Evolutionary conservation across 2,888 invertebrate species (phyloP), one percentile per base, ranked within the genome.

Genomic region (Morpho helenor): DNA sequence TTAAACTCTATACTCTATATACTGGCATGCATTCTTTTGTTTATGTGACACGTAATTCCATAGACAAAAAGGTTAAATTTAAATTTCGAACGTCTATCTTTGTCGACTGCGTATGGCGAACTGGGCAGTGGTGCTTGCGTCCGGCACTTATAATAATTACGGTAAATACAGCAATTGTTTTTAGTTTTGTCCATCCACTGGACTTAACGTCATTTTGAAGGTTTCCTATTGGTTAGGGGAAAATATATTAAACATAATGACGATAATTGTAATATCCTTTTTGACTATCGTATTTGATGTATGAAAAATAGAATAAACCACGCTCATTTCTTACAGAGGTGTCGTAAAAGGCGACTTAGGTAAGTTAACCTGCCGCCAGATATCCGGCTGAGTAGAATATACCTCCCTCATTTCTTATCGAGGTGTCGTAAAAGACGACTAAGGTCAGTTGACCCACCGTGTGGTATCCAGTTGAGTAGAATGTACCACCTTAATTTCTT

Each of bases 101-200:
- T 72, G 68, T 72, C 68, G 66, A 66, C 69, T 74, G 80, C 79
- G 73, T 76, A 67, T 71, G 66, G 68, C 71, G 68, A 72, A 88
- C 88, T 89, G 87, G 67, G 75, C 68, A 70, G 56, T 67, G 66
- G 72, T 71, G 75, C 73, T 68, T 68, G 77, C 77, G 78, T 80
- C 79, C 82, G 77, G 71, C 69, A 80, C 77, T 86, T 88, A 82
- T 82, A 84, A 87, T 88, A 86, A 88, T 87, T 83, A 85, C 77
- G 73, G 54, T 53, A 9, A 31, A 31, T 45, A 45, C 45, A n/a
- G 80, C 75, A 77, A 77, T 85, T 79, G 82, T 76, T 88, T 87
- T 87, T 85, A 85, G 79, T 84, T 31, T 70, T 75, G 82, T 69
- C 68, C 79, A 74, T 81, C 68, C 45, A 54, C 42, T n/a, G 69